phyloP scores from a whole-genome alignment of 2,797 vertebrate genomes.

The Chromis chromis region DNA sequence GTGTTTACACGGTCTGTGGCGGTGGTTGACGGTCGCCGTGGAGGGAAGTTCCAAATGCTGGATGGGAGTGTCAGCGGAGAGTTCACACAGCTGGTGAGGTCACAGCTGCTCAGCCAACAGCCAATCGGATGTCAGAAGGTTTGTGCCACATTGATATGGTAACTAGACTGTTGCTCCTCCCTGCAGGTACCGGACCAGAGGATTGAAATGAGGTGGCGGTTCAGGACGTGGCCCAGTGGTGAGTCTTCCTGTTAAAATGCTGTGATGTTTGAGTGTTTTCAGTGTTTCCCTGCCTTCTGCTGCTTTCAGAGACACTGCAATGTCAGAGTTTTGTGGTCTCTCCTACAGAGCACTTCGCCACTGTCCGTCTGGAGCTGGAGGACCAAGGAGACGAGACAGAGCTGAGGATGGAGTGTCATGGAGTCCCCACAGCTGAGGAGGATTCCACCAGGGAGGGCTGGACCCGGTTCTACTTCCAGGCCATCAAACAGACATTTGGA shows the following conservation, averaged over 20 bases:
- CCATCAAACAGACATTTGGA: slow-evolving; percentile 96
- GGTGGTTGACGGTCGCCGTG: slow-evolving; percentile 84
- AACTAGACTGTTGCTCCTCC: slow-evolving; percentile 1
- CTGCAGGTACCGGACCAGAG: slow-evolving; percentile 88
- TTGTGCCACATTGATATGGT: not conserved
- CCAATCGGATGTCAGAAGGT: not conserved
- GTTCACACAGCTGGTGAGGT: slow-evolving; percentile 90
- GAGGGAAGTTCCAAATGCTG: slow-evolving; percentile 91
- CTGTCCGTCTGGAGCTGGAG: slow-evolving; percentile 85
- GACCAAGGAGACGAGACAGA: slow-evolving; percentile 88
- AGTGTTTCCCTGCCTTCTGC: not conserved
- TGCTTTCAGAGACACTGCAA: not conserved
- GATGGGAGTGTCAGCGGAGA: slow-evolving; percentile 90
- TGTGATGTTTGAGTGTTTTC: not conserved
- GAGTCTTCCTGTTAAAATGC: slow-evolving; percentile 43
- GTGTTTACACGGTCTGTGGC: slow-evolving; percentile 91
- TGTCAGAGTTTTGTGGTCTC: not conserved
- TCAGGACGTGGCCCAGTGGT: slow-evolving; percentile 94
- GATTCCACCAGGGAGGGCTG: slow-evolving; percentile 92
- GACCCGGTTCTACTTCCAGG: slow-evolving; percentile 93
- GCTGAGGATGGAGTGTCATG: slow-evolving; percentile 87
- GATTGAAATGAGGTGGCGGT: slow-evolving; percentile 94
- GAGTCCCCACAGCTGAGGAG: slow-evolving; percentile 89
- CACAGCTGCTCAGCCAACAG: slow-evolving; percentile 10
- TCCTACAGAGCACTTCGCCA: slow-evolving; percentile 89